Conservation (phyloP, 2,797 vertebrate species). For the Acipenser transmontanus region DNA sequence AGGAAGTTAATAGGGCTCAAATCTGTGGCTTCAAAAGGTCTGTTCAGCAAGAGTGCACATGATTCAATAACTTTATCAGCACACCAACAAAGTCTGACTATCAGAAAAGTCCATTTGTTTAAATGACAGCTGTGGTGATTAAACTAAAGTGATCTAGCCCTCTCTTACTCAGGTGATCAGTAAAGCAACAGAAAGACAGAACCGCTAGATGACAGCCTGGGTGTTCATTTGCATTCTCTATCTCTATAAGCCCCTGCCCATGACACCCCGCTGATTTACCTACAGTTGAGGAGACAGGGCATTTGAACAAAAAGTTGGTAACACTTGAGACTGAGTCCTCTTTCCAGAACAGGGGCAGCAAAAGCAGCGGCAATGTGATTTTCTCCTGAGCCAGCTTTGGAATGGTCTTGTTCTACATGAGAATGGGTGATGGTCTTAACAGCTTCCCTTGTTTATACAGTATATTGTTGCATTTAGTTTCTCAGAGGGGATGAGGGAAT, state of each 20-base stretch:
- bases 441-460: too few species aligned
- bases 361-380: too few species aligned
- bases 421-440: too few species aligned
- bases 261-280: neutral
- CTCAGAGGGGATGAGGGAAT: too few species aligned
- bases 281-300: neutral
- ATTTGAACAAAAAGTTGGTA: neutral
- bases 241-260: constrained; percentile 21
- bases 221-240: constrained; percentile 42
- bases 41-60: too few species aligned
- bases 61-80: too few species aligned
- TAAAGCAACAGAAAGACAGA: constrained; percentile 38
- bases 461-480: too few species aligned
- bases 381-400: too few species aligned
- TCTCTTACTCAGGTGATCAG: constrained; percentile 41
- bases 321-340: neutral
- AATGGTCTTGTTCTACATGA: too few species aligned
- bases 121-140: neutral
- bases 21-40: too few species aligned
- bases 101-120: constrained; percentile 34
- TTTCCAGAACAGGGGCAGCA: neutral
- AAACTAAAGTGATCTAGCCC: constrained; percentile 35
- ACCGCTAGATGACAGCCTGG: constrained; percentile 45
- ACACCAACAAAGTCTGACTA: constrained; percentile 2
- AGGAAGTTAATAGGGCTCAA: too few species aligned